A percentile compares a stretch with the other conserved stretches of the same genome.
These are phyloP conservation scores for Microcebus ravelobensis DNA, from an alignment of 2,113 vertebrate species.

Conservation along the genomic window DNA sequence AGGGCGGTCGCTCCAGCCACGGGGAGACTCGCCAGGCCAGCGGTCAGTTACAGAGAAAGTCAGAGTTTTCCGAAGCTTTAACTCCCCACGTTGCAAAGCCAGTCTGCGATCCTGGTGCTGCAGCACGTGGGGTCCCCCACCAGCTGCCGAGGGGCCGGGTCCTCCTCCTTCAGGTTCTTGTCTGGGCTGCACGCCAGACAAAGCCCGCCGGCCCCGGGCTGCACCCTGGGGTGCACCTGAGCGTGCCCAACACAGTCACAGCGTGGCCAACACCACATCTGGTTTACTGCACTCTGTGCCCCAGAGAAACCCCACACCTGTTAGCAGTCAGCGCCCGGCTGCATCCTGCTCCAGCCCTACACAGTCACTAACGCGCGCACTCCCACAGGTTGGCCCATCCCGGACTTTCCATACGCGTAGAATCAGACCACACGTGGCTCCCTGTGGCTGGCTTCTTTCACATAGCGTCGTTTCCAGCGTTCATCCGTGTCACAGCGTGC, in stretches of 20 bases:
- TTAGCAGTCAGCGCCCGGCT: not conserved
- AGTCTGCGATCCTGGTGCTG: not conserved
- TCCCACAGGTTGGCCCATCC: no score
- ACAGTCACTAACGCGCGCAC: not conserved
- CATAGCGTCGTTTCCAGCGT: rapidly evolving
- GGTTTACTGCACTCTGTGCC: not conserved
- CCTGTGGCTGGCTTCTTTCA: not conserved
- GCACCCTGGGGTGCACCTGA: rapidly evolving
- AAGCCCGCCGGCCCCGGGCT: not conserved
- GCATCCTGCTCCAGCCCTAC: rapidly evolving
- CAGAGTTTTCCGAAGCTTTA: not conserved
- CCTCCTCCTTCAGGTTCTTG: not conserved
- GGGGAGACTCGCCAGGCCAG: not conserved
- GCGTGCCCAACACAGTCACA: not conserved
- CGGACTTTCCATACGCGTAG: no score
- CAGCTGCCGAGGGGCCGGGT: rapidly evolving
- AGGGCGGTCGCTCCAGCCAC: not conserved
- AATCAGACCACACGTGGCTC: rapidly evolving
- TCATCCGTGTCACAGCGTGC: rapidly evolving
- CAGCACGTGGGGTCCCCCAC: rapidly evolving
- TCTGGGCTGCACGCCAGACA: not conserved
- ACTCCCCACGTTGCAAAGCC: not conserved
- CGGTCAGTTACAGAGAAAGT: not conserved
- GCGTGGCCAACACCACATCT: not conserved
- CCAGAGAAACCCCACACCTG: not conserved